Conservation (phyloP, 2,888 invertebrate genomes). For the Hybos culiciformis region DNA sequence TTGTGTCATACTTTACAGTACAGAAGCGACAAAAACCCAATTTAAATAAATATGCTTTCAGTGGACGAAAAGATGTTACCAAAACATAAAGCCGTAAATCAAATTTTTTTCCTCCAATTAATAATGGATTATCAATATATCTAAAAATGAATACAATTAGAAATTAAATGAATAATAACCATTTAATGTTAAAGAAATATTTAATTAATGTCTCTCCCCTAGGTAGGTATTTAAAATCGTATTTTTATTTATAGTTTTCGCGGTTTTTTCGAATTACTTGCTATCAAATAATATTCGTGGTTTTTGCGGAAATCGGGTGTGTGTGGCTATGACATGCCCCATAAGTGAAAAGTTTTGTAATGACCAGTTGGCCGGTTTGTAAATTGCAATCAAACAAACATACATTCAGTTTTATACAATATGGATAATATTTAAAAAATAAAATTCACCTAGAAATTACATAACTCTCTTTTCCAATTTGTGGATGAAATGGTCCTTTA, state of each 20-base stretch:
- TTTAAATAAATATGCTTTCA: constrained; percentile 85
- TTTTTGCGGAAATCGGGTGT: too few relatives aligned
- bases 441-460: constrained; percentile 68
- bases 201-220: neutral
- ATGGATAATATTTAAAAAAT: too few relatives aligned
- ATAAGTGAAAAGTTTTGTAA: too few relatives aligned
- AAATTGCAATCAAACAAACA: too few relatives aligned
- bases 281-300: too few relatives aligned
- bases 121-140: constrained; percentile 86
- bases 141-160: too few relatives aligned
- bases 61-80: constrained; percentile 83
- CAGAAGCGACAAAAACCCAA: constrained; percentile 93
- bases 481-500: constrained; percentile 71
- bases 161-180: constrained; percentile 15
- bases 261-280: too few relatives aligned
- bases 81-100: constrained; percentile 84
- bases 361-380: too few relatives aligned
- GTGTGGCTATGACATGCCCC: too few relatives aligned
- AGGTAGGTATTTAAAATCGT: neutral
- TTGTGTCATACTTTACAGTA: constrained; percentile 87
- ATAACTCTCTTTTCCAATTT: constrained; percentile 77
- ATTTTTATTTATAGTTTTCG: too few relatives aligned
- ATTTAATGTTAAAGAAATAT: neutral
- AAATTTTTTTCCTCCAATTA: constrained; percentile 94
- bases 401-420: too few relatives aligned